These are phyloP conservation scores for Patiria pectinifera DNA, from an alignment of 53 echinoderm and acorn worm genomes.

Conservation along the genomic window DNA sequence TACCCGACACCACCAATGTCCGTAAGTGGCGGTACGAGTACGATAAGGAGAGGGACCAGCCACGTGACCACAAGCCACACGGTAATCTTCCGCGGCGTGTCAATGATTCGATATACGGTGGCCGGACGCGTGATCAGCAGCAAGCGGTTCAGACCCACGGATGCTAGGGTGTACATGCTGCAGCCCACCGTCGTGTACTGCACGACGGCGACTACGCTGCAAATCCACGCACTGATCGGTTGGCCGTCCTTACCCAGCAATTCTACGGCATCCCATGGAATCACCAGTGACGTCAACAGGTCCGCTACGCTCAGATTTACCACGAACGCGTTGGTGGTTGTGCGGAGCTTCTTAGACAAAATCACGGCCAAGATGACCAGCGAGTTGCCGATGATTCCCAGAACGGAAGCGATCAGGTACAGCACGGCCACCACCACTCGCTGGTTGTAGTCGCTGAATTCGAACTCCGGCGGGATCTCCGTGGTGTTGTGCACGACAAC, in stretches of 20 bases:
- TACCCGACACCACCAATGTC: conserved; percentile 57
- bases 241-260: conserved; percentile 23
- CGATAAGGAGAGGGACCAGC: conserved; percentile 44
- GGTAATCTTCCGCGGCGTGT: not conserved
- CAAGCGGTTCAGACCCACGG: conserved; percentile 52
- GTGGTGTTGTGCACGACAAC: not conserved
- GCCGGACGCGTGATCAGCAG: conserved; percentile 53
- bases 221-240: conserved; percentile 19
- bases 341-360: conserved; percentile 37
- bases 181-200: conserved; percentile 58
- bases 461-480: conserved; percentile 11
- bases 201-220: conserved; percentile 38
- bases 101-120: conserved; percentile 22
- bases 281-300: conserved; percentile 20
- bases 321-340: conserved; percentile 39
- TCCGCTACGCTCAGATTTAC: conserved; percentile 38
- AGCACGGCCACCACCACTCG: conserved; percentile 6
- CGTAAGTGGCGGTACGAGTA: conserved; percentile 36
- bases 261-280: conserved; percentile 45
- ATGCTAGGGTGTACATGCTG: conserved; percentile 54
- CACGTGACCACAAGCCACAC: conserved; percentile 35
- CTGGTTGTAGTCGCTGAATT: conserved; percentile 49
- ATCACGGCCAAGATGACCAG: conserved; percentile 49
- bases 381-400: conserved; percentile 37
- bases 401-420: conserved; percentile 17